Evolutionary conservation across 2,888 invertebrate species (phyloP).

Genomic region (Arctia plantaginis): DNA sequence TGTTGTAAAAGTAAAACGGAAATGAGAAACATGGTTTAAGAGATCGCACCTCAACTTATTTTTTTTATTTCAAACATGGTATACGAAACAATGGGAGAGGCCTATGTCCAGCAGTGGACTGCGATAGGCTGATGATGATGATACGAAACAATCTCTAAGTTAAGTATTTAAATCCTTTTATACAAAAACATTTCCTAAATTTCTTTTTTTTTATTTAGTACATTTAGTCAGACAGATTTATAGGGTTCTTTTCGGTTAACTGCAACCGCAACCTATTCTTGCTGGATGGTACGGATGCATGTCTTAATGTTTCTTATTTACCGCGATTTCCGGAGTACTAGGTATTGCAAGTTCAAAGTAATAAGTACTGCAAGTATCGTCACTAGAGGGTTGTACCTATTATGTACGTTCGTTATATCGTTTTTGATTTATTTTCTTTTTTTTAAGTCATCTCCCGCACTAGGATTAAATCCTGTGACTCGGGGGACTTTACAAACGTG

Average conservation of each 20-base stretch:
- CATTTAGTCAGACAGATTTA: no score
- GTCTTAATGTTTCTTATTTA: not conserved
- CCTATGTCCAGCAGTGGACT: no score
- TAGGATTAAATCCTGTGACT: no score
- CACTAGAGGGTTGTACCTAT: not conserved
- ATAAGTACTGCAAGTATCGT: not conserved
- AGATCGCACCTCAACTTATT: not conserved
- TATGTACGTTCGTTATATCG: not conserved
- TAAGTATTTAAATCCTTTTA: not conserved
- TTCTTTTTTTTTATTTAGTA: not conserved
- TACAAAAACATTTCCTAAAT: not conserved
- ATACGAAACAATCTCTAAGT: no score
- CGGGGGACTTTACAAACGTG: no score
- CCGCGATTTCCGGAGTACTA: not conserved
- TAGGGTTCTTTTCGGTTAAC: not conserved
- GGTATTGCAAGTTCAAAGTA: not conserved
- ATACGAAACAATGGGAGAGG: not conserved
- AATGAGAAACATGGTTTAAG: not conserved
- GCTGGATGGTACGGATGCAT: not conserved
- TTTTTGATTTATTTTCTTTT: no score
- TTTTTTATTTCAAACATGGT: not conserved
- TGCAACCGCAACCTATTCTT: not conserved
- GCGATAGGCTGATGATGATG: no score
- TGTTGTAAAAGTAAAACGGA: not conserved
- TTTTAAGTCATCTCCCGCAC: no score